Conservation (phyloP, 1,140 invertebrate species). For the Scaptomyza hsui region DNA sequence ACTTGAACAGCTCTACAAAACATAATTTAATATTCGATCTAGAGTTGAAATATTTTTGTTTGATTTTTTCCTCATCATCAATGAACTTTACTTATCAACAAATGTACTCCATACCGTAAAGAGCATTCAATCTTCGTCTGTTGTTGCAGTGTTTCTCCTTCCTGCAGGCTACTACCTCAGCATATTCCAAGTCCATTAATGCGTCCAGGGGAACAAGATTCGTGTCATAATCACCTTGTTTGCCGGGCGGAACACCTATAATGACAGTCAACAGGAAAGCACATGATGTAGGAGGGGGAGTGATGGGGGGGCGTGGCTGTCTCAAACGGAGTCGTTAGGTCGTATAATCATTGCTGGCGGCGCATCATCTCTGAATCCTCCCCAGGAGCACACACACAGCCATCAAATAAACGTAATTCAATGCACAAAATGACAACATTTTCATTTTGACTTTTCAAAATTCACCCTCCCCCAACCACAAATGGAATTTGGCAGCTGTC, state of each 20-base stretch:
- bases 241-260: constrained; percentile 74
- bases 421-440: constrained; percentile 78
- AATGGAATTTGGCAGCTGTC: constrained; percentile 46
- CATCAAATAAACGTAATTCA: constrained; percentile 79
- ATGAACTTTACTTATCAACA: too few species aligned
- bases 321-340: constrained; percentile 58
- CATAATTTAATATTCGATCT: too few species aligned
- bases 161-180: constrained; percentile 2
- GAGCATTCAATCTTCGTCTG: neutral
- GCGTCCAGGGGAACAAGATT: constrained; percentile 57
- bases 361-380: constrained; percentile 1
- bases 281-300: neutral
- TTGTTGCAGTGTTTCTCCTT: constrained; percentile 5
- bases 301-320: constrained; percentile 20
- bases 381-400: constrained; percentile 7
- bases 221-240: constrained; percentile 78
- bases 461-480: neutral
- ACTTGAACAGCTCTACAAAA: too few species aligned
- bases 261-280: constrained; percentile 22
- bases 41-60: too few species aligned
- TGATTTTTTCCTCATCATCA: too few species aligned
- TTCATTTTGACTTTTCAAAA: constrained; percentile 64
- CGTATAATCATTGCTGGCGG: constrained; percentile 65
- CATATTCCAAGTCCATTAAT: constrained; percentile 67
- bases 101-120: neutral